These are phyloP conservation scores for Ophonus ardosiacus DNA, from an alignment of 2,888 invertebrate genomes.

Conservation along the genomic window DNA sequence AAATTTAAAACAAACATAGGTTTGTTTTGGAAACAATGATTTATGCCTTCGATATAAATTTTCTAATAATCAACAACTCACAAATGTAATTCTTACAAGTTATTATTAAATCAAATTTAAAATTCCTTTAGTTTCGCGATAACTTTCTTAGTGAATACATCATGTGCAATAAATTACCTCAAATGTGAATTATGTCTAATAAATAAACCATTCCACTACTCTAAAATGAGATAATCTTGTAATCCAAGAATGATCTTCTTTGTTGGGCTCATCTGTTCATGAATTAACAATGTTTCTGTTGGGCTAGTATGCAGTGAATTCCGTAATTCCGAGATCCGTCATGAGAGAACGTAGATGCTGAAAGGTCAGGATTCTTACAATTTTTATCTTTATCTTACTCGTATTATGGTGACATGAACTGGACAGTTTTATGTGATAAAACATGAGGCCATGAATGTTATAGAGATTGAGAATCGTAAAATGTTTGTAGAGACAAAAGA, in stretches of 20 bases:
- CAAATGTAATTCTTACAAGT: too few species aligned
- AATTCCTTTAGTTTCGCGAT: background rate
- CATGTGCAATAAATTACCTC: background rate
- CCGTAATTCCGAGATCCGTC: background rate
- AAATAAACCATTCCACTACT: background rate
- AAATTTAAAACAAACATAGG: too few species aligned
- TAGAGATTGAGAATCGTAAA: background rate
- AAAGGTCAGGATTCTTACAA: too few species aligned
- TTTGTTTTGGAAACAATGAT: slow-evolving; percentile 9
- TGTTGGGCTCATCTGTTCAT: background rate
- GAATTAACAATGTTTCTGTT: background rate
- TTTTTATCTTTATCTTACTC: too few species aligned
- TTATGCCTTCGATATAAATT: background rate
- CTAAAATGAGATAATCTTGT: too few species aligned
- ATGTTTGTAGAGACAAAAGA: too few species aligned
- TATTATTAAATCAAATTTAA: too few species aligned
- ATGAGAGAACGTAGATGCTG: background rate
- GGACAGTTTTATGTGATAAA: background rate
- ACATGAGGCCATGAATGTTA: background rate
- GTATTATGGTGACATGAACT: too few species aligned
- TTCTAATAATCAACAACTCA: background rate
- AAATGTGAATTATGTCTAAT: too few species aligned
- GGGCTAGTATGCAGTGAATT: background rate
- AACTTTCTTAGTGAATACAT: background rate
- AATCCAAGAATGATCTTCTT: background rate